Conservation (phyloP, 2,113 vertebrate genomes). For the Pholis gunnellus region DNA sequence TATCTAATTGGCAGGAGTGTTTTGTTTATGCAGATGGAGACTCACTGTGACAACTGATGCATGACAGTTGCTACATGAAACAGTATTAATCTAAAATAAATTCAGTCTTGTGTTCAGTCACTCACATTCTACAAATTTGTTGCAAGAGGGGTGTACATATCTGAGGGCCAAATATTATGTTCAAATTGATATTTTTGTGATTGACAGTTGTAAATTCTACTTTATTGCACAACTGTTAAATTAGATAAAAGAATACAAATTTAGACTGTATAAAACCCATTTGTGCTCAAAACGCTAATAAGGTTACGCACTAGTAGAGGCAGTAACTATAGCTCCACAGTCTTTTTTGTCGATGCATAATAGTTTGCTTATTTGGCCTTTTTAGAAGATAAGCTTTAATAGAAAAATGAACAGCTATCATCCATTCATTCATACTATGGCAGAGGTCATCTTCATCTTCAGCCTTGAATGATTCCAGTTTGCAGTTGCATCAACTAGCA, state of each 20-base stretch:
- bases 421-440: neutral
- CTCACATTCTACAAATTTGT: constrained; percentile 42
- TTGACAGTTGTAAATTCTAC: constrained; percentile 16
- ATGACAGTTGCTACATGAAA: constrained; percentile 66
- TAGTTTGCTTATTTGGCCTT: neutral
- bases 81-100: constrained; percentile 70
- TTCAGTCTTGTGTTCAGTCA: constrained; percentile 40
- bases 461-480: neutral
- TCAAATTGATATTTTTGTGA: constrained; percentile 6
- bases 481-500: neutral
- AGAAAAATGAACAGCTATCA: neutral
- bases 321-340: neutral
- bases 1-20: constrained; percentile 68
- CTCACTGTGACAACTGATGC: constrained; percentile 68
- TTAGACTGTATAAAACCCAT: neutral
- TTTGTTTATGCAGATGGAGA: constrained; percentile 71
- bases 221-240: neutral
- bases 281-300: neutral
- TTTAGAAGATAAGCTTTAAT: neutral
- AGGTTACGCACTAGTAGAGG: neutral
- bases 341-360: neutral
- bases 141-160: constrained; percentile 20
- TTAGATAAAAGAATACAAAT: neutral
- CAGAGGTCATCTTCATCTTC: neutral
- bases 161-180: constrained; percentile 27